These are phyloP conservation scores for Corythucha ciliata DNA, from an alignment of 2,888 invertebrate species.

Conservation along the genomic window DNA sequence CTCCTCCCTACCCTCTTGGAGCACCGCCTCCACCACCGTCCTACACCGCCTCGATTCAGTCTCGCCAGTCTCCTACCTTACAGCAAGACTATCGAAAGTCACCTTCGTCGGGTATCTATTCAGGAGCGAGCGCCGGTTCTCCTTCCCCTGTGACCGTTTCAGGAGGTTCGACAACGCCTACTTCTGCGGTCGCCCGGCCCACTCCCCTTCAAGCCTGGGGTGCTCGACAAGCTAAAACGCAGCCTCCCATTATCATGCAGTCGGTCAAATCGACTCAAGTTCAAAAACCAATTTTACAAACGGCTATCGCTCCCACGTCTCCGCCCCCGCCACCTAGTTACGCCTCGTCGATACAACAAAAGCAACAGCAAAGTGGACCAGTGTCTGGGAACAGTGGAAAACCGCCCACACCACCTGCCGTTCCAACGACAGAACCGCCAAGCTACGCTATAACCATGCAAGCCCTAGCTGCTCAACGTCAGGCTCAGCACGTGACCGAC, in stretches of 20 bases:
- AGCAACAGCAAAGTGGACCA: conserved; percentile 48
- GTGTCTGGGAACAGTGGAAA: conserved; percentile 46
- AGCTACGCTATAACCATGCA: conserved; percentile 85
- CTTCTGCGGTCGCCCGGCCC: conserved; percentile 58
- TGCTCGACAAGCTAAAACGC: conserved; percentile 76
- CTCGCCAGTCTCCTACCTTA: conserved; percentile 69
- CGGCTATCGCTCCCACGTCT: conserved; percentile 70
- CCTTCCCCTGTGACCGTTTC: conserved; percentile 72
- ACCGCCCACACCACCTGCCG: conserved; percentile 46
- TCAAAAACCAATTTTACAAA: conserved; percentile 88
- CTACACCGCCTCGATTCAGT: conserved; percentile 77
- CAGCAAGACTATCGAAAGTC: conserved; percentile 72
- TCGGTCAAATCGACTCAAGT: conserved; percentile 93
- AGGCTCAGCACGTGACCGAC: conserved; percentile 32
- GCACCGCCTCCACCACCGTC: conserved; percentile 71
- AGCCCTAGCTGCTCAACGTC: conserved; percentile 58
- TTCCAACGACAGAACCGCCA: conserved; percentile 79
- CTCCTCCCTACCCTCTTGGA: conserved; percentile 49
- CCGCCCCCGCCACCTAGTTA: conserved; percentile 63
- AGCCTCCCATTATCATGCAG: conserved; percentile 92
- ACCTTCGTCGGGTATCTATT: conserved; percentile 74
- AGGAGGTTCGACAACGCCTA: conserved; percentile 52
- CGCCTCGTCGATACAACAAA: conserved; percentile 69
- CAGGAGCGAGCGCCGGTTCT: conserved; percentile 62
- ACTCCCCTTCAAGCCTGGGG: conserved; percentile 78